Percentiles rank a stretch among this genome's conserved stretches.
These are phyloP conservation scores for Caenorhabditis sp. DNA, from an alignment of 2,888 invertebrate species.

Conservation along the genomic window DNA sequence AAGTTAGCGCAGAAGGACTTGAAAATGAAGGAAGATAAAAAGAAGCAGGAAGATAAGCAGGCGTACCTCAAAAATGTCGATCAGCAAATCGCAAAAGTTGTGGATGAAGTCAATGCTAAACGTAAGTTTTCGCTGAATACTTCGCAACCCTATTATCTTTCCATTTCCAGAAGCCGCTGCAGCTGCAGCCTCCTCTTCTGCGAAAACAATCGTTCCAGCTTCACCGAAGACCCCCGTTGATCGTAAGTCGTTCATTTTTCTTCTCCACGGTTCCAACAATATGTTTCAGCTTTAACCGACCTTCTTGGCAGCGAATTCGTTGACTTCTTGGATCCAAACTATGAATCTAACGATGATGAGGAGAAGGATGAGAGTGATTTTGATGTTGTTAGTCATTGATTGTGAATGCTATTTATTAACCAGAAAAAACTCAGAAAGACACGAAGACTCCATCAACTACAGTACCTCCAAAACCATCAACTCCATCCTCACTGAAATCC, in stretches of 20 bases:
- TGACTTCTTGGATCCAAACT: conserved; percentile 77
- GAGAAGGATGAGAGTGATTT: conserved; percentile 59
- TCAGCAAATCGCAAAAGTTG: conserved; percentile 60
- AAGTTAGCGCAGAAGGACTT: conserved; percentile 48
- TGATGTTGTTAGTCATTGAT: conserved; percentile 19
- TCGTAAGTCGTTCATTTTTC: too few relatives aligned
- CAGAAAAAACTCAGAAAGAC: conserved; percentile 41
- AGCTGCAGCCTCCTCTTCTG: conserved; percentile 15
- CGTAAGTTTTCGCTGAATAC: conserved; percentile 35
- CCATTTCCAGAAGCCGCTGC: conserved; percentile 50
- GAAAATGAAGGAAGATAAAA: conserved; percentile 41
- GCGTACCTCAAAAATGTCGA: conserved; percentile 60
- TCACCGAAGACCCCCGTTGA: conserved; percentile 56
- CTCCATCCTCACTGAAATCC: conserved; percentile 5
- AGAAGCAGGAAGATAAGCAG: conserved; percentile 45
- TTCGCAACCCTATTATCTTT: neutral
- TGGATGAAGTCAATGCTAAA: conserved; percentile 58
- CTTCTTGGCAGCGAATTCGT: conserved; percentile 77
- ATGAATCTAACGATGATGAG: conserved; percentile 72
- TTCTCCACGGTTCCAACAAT: too few relatives aligned
- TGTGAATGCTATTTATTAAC: neutral
- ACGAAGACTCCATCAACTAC: neutral
- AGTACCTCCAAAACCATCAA: neutral
- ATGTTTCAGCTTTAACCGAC: conserved; percentile 76
- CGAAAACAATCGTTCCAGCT: conserved; percentile 35